phyloP scores from a whole-genome alignment of 2,888 invertebrate genomes.

The Pteria penguin region DNA sequence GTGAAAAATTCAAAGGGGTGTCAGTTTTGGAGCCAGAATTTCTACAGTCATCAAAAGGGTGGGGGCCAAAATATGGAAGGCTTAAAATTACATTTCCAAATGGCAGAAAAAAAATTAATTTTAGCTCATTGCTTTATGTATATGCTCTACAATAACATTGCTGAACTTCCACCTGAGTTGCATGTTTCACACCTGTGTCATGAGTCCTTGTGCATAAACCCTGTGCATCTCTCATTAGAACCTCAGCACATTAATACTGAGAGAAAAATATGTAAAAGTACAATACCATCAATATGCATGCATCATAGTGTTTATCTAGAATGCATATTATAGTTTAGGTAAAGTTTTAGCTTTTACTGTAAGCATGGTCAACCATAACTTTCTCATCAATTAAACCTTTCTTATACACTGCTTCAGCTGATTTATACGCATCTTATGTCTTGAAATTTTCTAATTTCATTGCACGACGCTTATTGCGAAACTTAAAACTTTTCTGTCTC shows the following conservation, averaged over 20 bases:
- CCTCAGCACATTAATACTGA: neutral
- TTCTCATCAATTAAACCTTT: neutral
- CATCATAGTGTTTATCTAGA: neutral
- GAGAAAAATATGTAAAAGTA: constrained; percentile 5
- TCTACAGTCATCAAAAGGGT: neutral
- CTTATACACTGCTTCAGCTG: neutral
- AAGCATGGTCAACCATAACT: neutral
- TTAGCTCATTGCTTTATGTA: constrained; percentile 1
- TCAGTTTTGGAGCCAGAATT: neutral
- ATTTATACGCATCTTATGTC: neutral
- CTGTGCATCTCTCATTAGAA: neutral
- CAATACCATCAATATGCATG: neutral
- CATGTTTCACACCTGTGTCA: constrained; percentile 14
- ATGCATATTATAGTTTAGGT: neutral
- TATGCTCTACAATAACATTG: neutral
- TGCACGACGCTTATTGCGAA: neutral
- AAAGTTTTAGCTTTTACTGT: neutral
- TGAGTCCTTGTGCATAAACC: neutral
- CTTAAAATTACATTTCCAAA: constrained; percentile 8
- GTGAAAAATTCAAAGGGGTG: too few relatives aligned
- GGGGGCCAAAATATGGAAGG: constrained; percentile 11
- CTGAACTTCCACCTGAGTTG: neutral
- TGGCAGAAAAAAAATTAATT: neutral
- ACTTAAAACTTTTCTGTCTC: neutral
- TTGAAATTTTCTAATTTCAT: neutral